phyloP scores from a whole-genome alignment of 2,113 vertebrate species.

The Perca flavescens region DNA sequence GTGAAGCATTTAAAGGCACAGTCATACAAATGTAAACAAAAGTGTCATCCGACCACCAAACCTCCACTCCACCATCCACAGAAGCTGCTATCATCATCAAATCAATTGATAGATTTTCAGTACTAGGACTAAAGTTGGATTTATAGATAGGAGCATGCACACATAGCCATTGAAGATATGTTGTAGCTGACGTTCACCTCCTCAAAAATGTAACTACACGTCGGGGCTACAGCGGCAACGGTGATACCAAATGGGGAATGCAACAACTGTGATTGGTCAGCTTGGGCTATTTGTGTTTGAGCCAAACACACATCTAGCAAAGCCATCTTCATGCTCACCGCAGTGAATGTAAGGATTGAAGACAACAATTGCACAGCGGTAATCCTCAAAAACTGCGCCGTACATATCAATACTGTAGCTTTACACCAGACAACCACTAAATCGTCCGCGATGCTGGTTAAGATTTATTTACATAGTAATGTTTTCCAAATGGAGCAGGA shows the following conservation, averaged over 20 bases:
- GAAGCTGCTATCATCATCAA: not conserved
- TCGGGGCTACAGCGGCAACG: too few relatives aligned
- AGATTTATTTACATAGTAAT: not conserved
- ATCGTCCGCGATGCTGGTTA: not conserved
- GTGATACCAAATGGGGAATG: not conserved
- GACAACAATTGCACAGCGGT: not conserved
- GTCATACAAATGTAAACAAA: not conserved
- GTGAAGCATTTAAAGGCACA: slow-evolving; percentile 4
- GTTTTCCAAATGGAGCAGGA: not conserved
- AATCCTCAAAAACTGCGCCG: not conserved
- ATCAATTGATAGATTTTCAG: not conserved
- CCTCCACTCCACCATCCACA: not conserved
- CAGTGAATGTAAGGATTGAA: not conserved
- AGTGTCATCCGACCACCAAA: not conserved
- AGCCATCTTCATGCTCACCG: not conserved
- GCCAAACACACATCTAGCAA: not conserved
- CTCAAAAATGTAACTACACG: too few relatives aligned
- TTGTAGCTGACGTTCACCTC: too few relatives aligned
- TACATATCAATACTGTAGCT: not conserved
- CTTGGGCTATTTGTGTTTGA: not conserved
- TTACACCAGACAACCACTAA: not conserved
- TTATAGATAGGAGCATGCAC: not conserved
- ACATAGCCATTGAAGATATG: too few relatives aligned
- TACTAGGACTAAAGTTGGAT: not conserved
- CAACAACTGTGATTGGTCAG: not conserved